Base-by-base conservation (phyloP, 2,888 invertebrate species). In the Drosophila mimica region DNA sequence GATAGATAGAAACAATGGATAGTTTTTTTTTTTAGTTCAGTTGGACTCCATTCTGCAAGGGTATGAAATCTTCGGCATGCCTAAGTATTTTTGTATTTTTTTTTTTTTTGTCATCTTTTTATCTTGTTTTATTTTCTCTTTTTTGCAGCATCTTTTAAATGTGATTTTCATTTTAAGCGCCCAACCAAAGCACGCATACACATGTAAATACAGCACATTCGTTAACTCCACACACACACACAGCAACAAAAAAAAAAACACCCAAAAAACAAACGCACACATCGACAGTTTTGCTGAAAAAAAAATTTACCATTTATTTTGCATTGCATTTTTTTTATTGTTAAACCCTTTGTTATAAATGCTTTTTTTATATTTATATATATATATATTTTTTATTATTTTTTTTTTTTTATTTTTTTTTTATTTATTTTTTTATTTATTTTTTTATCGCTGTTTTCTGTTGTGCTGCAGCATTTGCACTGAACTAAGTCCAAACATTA, bases 71-170 rank as follows among this genome's bases (percentile, higher is more conserved):
- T 33, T 53, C 9, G 34, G 15, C 15, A 5, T 53, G 34, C 53
- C 34, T 6, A 28, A 48, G 4, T 53, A 30, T 51, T 9, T 9
- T 38, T 56, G 53, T 57, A 54, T 57, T 57, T 51, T 51, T 56
- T 56, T 30, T 6, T 65, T 31, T 58, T 57, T 51, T 11, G 3
- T 48, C 63, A 49, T 65, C 9, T 0, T 9, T 38, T 17, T 40
- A 40, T n/a, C 4, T 8, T 40, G 2, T 66, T 61, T 38, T 70
- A 38, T 54, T 63, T 75, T 77, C 33, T 61, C 78, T 56, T 70
- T 63, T 79, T 63, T 79, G 48, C 76, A 80, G 72, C 79, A 25
- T 38, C 30, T 64, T 63, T 63, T 70, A 33, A 57, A 57, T 54
- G 52, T 78, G 58, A 49, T 69, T 80, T 64, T 72, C 31, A 70